Percentiles rank a stretch among this genome's conserved stretches.
phyloP scores from a whole-genome alignment of 2,888 invertebrate species.

The Leptogaster cylindrica region DNA sequence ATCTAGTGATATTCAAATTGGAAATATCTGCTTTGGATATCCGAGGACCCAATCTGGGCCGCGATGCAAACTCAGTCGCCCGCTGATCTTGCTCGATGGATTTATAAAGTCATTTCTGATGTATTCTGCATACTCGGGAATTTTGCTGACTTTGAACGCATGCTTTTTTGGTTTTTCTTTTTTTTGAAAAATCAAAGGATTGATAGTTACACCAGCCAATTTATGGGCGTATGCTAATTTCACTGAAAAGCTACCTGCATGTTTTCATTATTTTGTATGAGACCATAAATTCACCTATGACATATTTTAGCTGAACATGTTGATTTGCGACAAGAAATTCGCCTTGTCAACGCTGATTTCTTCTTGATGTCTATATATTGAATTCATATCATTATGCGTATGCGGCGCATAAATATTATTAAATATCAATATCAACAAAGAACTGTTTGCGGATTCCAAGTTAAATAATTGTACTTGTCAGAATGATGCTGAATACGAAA shows the following conservation, averaged over 20 bases:
- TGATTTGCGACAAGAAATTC: constrained; percentile 43
- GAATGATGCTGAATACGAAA: no score
- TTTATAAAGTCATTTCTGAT: constrained; percentile 45
- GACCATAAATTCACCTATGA: constrained; percentile 46
- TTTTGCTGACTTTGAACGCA: constrained; percentile 30
- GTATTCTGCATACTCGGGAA: constrained; percentile 40
- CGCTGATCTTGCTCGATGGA: constrained; percentile 18
- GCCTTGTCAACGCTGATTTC: constrained; percentile 42
- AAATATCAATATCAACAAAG: no score
- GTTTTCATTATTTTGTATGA: constrained; percentile 38
- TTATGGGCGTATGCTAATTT: constrained; percentile 46
- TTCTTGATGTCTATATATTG: constrained; percentile 41
- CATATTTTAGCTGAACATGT: constrained; percentile 45
- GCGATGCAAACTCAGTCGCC: no score
- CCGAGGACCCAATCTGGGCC: no score
- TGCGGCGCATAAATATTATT: no score
- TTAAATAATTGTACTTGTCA: no score
- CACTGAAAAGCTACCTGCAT: constrained; percentile 9
- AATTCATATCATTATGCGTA: no score
- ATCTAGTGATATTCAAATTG: constrained; percentile 47
- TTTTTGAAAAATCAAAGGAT: constrained; percentile 11
- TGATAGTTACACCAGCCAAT: constrained; percentile 39
- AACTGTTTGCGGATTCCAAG: no score
- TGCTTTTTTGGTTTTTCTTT: no score
- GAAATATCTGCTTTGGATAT: no score